Percentiles rank a stretch among this genome's conserved stretches.
phyloP scores from a whole-genome alignment of 2,113 vertebrate genomes.

The Forbesichthys agassizii region DNA sequence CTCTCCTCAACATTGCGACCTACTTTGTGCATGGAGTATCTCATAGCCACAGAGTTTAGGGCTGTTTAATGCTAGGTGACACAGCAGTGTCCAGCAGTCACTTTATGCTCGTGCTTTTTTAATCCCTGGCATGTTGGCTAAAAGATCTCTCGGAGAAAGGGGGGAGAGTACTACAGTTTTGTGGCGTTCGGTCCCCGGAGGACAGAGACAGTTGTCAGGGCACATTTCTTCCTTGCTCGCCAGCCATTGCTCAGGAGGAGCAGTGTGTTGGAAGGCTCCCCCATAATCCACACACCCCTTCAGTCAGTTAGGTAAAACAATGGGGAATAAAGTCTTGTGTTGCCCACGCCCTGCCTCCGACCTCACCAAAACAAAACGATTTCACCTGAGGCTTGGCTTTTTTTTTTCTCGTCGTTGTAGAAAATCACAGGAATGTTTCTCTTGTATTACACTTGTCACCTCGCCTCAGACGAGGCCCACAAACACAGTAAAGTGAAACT shows the following conservation, averaged over 20 bases:
- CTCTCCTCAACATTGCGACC: slow-evolving; percentile 56
- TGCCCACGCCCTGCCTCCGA: background rate
- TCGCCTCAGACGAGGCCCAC: slow-evolving; percentile 69
- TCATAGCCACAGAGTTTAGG: slow-evolving; percentile 69
- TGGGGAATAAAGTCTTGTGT: slow-evolving; percentile 34
- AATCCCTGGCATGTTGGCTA: slow-evolving; percentile 69
- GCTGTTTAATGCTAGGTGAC: slow-evolving; percentile 76
- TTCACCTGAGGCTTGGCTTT: slow-evolving; percentile 63
- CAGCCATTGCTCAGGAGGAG: slow-evolving; percentile 64
- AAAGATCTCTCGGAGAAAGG: slow-evolving; percentile 67
- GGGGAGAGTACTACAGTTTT: slow-evolving; percentile 62
- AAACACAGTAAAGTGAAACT: slow-evolving; percentile 56
- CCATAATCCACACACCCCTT: slow-evolving; percentile 5
- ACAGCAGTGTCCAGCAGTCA: slow-evolving; percentile 68
- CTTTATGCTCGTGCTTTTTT: slow-evolving; percentile 37
- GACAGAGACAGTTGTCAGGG: slow-evolving; percentile 75
- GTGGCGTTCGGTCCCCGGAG: slow-evolving; percentile 63
- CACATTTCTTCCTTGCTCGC: slow-evolving; percentile 70
- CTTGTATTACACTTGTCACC: slow-evolving; percentile 68
- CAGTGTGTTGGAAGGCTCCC: background rate
- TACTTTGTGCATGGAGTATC: slow-evolving; percentile 67
- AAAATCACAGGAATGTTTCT: slow-evolving; percentile 70
- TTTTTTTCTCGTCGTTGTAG: slow-evolving; percentile 47
- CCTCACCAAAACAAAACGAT: slow-evolving; percentile 39
- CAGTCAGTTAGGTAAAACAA: slow-evolving; percentile 43